phyloP scores from a whole-genome alignment of 2,888 invertebrate genomes.

The Agrotis puta region DNA sequence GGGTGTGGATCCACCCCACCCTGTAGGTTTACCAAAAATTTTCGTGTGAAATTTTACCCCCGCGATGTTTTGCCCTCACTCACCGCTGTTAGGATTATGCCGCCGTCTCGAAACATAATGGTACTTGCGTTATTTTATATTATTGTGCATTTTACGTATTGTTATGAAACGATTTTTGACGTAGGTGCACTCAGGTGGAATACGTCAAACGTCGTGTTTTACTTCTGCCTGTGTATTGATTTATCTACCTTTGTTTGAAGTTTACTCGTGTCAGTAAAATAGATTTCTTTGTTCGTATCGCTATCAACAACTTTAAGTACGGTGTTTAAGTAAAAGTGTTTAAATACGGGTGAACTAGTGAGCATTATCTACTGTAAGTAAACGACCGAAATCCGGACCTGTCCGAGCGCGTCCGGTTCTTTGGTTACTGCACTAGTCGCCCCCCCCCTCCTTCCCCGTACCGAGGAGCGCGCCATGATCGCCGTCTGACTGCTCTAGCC shows the following conservation, averaged over 20 bases:
- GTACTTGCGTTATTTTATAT: slow-evolving; percentile 58
- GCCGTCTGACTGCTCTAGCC: slow-evolving; percentile 45
- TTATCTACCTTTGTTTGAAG: slow-evolving; percentile 20
- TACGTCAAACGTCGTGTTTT: slow-evolving; percentile 31
- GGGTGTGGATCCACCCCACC: slow-evolving; percentile 59
- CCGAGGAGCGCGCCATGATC: slow-evolving; percentile 47
- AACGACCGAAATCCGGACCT: slow-evolving; percentile 61
- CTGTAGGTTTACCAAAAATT: slow-evolving; percentile 67
- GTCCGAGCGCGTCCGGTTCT: slow-evolving; percentile 60
- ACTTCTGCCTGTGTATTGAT: slow-evolving; percentile 32
- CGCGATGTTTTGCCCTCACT: slow-evolving; percentile 50
- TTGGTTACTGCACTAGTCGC: slow-evolving; percentile 62
- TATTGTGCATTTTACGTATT: slow-evolving; percentile 58
- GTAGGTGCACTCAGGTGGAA: slow-evolving; percentile 45
- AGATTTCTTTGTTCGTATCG: slow-evolving; percentile 3
- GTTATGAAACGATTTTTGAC: slow-evolving; percentile 54
- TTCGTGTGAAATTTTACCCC: slow-evolving; percentile 67
- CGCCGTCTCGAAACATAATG: slow-evolving; percentile 58
- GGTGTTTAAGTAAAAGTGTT: slow-evolving; percentile 53
- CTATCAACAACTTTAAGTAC: slow-evolving; percentile 14
- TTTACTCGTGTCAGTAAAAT: slow-evolving; percentile 7
- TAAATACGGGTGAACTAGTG: slow-evolving; percentile 42
- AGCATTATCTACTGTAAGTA: slow-evolving; percentile 51
- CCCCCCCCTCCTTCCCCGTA: slow-evolving; percentile 18
- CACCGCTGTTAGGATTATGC: slow-evolving; percentile 61